Base-by-base conservation (phyloP, 2,113 vertebrate genomes). In the Tenebrosternarchus preto region DNA sequence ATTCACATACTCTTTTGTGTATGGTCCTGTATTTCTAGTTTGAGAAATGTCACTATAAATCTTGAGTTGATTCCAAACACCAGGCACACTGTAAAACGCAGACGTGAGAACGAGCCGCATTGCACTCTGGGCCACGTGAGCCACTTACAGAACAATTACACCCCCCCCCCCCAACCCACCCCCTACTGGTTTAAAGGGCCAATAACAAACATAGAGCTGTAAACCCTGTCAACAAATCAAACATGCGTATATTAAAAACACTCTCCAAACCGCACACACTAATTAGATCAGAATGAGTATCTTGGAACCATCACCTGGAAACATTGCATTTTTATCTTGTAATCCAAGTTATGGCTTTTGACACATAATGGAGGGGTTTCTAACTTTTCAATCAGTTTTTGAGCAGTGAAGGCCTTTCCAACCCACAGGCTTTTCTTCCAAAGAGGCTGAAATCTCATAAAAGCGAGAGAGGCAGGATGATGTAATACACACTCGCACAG, bases 401-500 rank as follows among this genome's bases (percentile, higher is more conserved):
- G 63, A 81, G 72, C 57, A 50, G 36, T 75, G 79, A 59, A 55
- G n/a, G 55, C 77, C 79, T 73, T 53, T 33, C 61, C 78, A 74
- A 81, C 80, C 56, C 68, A 82, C 80, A 16, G 82, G 80, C 69
- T 59, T 75, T n/a, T 86, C 86, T 90, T 90, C 88, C 84, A 85
- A 86, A 90, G 88, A 89, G 74, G 69, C 64, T 82, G 83, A 88
- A 88, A 93, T 91, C 92, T 93, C 91, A 92, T 92, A 92, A 91
- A 91, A 8, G 31, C 17, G 33, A 68, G 77, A 68, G 66, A 74
- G 87, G 88, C 85, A 78, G 85, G 88, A 87, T 92, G 92, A 93
- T 92, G 91, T 93, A 89, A 92, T 93, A 89, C 90, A 87, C 91
- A 88, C 87, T 91, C 80, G 86, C 90, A 36, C 71, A 86, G 82